These are phyloP conservation scores for Drosophila mojavensis DNA, from an alignment of 1,140 invertebrate species.

Conservation along the genomic window DNA sequence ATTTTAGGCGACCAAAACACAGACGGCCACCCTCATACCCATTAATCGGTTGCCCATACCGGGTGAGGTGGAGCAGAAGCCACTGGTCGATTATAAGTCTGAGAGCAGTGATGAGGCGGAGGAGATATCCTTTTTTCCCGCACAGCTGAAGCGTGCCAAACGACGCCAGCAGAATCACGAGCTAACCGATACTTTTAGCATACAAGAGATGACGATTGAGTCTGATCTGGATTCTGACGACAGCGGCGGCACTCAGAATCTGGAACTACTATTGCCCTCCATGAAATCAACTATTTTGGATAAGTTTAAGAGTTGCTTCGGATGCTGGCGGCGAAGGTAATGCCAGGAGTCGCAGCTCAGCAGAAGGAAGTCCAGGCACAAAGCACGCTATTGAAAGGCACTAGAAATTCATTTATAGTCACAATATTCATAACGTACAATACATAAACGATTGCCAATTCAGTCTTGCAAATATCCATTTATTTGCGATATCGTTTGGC, in stretches of 20 bases:
- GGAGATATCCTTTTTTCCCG: constrained; percentile 79
- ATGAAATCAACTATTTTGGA: constrained; percentile 75
- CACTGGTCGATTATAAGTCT: constrained; percentile 82
- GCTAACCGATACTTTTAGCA: constrained; percentile 82
- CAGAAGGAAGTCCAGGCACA: constrained; percentile 50
- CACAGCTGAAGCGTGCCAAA: constrained; percentile 70
- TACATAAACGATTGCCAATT: constrained; percentile 61
- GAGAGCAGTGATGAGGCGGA: constrained; percentile 82
- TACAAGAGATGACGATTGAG: constrained; percentile 84
- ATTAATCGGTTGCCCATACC: constrained; percentile 81
- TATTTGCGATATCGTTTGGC: constrained; percentile 56
- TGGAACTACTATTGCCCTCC: constrained; percentile 76
- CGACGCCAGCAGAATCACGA: constrained; percentile 71
- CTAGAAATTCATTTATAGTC: constrained; percentile 51
- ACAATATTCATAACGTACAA: constrained; percentile 39
- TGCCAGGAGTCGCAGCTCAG: constrained; percentile 36
- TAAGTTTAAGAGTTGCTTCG: constrained; percentile 74
- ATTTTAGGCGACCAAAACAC: constrained; percentile 72
- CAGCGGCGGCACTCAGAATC: constrained; percentile 78
- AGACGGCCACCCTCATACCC: constrained; percentile 78
- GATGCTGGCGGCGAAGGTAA: constrained; percentile 73
- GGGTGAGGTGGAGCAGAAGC: constrained; percentile 75
- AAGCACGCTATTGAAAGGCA: constrained; percentile 75
- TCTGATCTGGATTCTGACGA: constrained; percentile 81
- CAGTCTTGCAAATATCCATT: constrained; percentile 48